Conservation (phyloP, 2,888 invertebrate genomes). For the Luperina testacea region DNA sequence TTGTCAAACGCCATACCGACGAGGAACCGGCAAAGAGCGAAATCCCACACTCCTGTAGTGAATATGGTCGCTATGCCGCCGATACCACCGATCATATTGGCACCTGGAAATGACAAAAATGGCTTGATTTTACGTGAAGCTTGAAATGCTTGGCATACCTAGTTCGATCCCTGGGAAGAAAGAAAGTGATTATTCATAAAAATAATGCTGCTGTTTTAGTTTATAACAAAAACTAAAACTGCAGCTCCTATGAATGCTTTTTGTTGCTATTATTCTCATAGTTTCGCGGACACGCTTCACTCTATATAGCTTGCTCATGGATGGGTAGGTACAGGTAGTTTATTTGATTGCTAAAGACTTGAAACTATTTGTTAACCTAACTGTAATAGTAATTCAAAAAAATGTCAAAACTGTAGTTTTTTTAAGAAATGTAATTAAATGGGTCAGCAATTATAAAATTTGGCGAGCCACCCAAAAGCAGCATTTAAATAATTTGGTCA, state of each 20-base stretch:
- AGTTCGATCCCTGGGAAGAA: background rate
- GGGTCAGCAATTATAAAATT: too few species aligned
- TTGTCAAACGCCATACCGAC: conserved; percentile 97
- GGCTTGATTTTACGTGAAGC: background rate
- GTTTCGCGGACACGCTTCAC: background rate
- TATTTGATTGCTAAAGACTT: background rate
- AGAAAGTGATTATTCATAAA: background rate
- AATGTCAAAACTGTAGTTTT: too few species aligned
- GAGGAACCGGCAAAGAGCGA: conserved; percentile 94
- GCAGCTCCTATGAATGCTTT: too few species aligned
- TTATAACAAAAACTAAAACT: background rate
- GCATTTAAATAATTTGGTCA: too few species aligned
- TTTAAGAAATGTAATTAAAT: too few species aligned
- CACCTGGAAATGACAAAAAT: conserved; percentile 79
- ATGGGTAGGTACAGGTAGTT: background rate
- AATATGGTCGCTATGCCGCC: conserved; percentile 93
- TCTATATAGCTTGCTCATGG: background rate
- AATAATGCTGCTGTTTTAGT: background rate
- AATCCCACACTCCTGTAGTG: conserved; percentile 93
- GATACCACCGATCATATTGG: conserved; percentile 92
- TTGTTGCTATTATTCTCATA: background rate
- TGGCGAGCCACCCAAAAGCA: too few species aligned
- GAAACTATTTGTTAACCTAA: background rate
- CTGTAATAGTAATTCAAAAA: too few species aligned
- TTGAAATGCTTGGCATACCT: background rate